Base-by-base conservation (phyloP, 2,888 invertebrate genomes). In the Coecobrya sp. region DNA sequence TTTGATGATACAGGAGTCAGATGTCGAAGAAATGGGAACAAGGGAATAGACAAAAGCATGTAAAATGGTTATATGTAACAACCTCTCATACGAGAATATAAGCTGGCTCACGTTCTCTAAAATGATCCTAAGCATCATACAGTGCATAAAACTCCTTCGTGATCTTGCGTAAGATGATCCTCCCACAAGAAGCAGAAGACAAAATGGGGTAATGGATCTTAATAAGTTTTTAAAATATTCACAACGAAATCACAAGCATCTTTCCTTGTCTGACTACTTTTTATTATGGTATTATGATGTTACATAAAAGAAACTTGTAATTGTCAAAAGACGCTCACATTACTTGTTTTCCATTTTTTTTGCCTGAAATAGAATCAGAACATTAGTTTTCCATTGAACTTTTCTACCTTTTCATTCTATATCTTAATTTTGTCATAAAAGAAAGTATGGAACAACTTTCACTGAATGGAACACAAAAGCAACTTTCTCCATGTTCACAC, bases 1-100 rank as follows among this genome's bases (percentile, higher is more conserved):
- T 10, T 85, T 89, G 86, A 68, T 81, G 86, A 86, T 49, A 88
- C 73, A 76, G 59, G 76, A 88, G 59, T 87, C 87, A 87, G 59
- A 87, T 76, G 87, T 87, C 87, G 87, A 86, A 52, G 62, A 49
- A 49, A 79, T 27, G 59, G 62, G 42, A 42, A 22, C 25, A 81
- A 42, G 62, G 19, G 42, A 82, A n/a, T 30, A 59, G 59, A 42
- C 27, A 79, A 52, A 22, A 25, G 52, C 1, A 27, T 8, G 11
- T 19, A 55, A 19, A 19, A n/a, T n/a, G n/a, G 59, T n/a, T 22
- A 19, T 59, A 10, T 59, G 8, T 59, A 22, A 59, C 22, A 1
- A 59, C 59, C n/a, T 36, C 36, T 2, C 36, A 36, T 36, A 36
- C n/a, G n/a, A n/a, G n/a, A 7, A 36, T 36, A 36, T 59, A 59